Conservation (phyloP, 2,888 invertebrate genomes). For the Oxyteleia sp. region DNA sequence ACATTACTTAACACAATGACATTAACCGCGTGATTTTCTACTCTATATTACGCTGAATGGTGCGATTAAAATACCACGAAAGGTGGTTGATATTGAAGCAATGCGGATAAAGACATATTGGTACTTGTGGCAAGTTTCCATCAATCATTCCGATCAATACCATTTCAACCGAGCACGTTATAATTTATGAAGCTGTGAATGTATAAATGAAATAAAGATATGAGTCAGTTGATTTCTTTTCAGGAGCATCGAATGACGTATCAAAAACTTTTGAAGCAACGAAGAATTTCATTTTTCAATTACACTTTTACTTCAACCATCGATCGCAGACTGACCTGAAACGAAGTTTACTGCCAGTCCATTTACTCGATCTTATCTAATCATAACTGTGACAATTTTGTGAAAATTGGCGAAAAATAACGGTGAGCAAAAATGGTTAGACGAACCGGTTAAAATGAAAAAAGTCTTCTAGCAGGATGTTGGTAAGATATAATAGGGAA, state of each 20-base stretch:
- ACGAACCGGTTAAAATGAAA: too few relatives aligned
- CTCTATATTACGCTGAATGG: not conserved
- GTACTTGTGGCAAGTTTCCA: constrained; percentile 39
- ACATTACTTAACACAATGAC: too few relatives aligned
- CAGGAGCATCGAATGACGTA: constrained; percentile 44
- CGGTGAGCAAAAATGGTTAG: too few relatives aligned
- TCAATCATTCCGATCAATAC: constrained; percentile 65
- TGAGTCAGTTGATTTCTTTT: constrained; percentile 53
- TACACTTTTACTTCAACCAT: constrained; percentile 14
- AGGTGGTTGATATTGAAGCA: constrained; percentile 19
- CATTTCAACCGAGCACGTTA: constrained; percentile 38
- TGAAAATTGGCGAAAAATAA: too few relatives aligned
- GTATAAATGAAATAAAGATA: constrained; percentile 48
- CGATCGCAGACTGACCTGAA: not conserved
- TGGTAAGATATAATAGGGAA: too few relatives aligned
- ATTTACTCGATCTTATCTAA: too few relatives aligned
- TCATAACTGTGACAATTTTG: too few relatives aligned
- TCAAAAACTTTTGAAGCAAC: constrained; percentile 42
- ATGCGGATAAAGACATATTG: constrained; percentile 55
- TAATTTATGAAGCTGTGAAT: constrained; percentile 45
- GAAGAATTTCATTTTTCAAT: constrained; percentile 43
- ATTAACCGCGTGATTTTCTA: not conserved
- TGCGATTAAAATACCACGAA: constrained; percentile 13
- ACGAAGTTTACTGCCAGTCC: not conserved
- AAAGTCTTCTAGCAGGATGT: too few relatives aligned